Evolutionary conservation across 2,797 vertebrate genomes (phyloP).

Genomic region (Phaenicophaeus curvirostris): DNA sequence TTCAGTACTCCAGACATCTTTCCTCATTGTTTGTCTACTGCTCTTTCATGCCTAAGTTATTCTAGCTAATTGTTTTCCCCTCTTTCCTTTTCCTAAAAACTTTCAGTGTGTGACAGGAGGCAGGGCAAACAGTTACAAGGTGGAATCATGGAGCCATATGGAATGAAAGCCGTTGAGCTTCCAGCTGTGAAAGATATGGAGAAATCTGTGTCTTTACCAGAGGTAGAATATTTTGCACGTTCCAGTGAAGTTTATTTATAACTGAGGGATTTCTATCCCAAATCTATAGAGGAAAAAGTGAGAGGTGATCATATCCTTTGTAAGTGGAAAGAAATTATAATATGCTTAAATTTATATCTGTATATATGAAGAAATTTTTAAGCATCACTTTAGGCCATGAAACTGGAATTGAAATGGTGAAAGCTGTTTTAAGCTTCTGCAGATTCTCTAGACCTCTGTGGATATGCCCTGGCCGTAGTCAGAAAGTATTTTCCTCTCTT

Average conservation of each 20-base stretch:
- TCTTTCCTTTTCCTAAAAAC: background rate
- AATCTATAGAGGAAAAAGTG: background rate
- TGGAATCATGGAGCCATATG: background rate
- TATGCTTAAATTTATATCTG: background rate
- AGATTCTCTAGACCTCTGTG: background rate
- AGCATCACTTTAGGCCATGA: background rate
- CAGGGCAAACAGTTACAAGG: background rate
- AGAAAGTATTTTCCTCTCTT: background rate
- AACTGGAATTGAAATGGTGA: background rate
- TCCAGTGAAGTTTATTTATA: background rate
- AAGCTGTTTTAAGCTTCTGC: background rate
- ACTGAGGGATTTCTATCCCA: background rate
- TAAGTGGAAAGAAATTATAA: background rate
- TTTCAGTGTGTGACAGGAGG: background rate
- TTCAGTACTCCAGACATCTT: background rate
- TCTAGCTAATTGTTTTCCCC: background rate
- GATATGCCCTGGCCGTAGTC: background rate
- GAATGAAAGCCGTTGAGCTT: background rate
- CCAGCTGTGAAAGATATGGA: background rate
- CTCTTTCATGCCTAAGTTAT: background rate
- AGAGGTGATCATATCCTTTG: background rate
- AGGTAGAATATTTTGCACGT: background rate
- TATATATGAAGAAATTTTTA: background rate
- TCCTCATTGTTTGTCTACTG: background rate
- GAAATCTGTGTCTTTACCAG: background rate